Conservation (phyloP, 1,140 invertebrate species). For the Halictus rubicundus region DNA sequence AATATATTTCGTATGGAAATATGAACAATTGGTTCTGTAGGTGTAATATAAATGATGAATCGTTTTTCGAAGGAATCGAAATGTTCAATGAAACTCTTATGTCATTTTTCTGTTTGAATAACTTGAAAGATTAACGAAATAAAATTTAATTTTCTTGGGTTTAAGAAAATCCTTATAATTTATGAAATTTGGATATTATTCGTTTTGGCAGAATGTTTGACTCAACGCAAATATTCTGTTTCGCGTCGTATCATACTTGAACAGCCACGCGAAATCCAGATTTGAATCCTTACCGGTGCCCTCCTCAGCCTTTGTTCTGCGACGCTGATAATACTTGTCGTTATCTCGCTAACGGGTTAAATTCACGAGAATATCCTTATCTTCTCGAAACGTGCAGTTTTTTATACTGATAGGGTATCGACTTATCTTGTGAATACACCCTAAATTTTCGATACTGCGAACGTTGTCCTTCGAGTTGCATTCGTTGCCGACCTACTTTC, state of each 20-base stretch:
- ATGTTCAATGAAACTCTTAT: no score
- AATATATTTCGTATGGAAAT: no score
- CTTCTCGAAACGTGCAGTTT: conserved; percentile 26
- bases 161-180: no score
- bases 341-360: conserved; percentile 31
- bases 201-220: background rate
- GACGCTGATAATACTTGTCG: conserved; percentile 13
- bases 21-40: no score
- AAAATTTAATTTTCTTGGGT: no score
- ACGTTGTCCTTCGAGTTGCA: background rate
- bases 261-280: background rate
- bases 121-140: no score
- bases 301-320: background rate
- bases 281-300: background rate
- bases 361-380: conserved; percentile 34
- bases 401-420: conserved; percentile 15
- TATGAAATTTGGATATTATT: no score
- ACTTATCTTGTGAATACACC: conserved; percentile 29
- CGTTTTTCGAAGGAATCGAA: no score
- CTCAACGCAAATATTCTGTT: background rate
- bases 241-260: background rate
- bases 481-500: background rate
- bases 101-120: no score
- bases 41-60: no score
- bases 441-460: conserved; percentile 23